Evolutionary conservation across 1,140 invertebrate species (phyloP), one percentile per base, ranked within the genome.

Genomic region (Matsumurasca onukii): DNA sequence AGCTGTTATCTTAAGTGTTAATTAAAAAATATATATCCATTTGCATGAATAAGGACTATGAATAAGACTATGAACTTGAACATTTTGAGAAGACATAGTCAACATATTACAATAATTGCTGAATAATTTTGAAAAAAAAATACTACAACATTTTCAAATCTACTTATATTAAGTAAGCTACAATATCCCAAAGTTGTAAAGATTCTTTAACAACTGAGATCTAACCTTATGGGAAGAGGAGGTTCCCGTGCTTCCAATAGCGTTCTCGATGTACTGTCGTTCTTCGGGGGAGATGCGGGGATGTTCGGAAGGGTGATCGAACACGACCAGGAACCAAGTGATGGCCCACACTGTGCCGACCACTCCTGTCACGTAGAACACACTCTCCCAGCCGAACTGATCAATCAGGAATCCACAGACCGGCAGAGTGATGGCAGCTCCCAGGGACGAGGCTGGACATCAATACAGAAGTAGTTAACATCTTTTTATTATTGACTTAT

Each of bases 241-340:
- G n/a, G 51, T 68, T 20, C 17, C n/a, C 48, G 15, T 30, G 55
- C 34, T 63, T 69, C 89, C 88, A 71, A 93, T 87, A 15, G 86
- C 82, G 20, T 85, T 84, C 77, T 92, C 86, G 30, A 98, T 94
- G 76, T 90, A 93, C n/a, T 78, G 75, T 61, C 88, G 81, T 79
- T 98, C 97, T 31, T 90, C 86, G 0, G 84, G 80, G 0, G 87
- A 85, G 72, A 98, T 98, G 59, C 92, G 83, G 1, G 93, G 93
- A 84, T 98, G 95, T 66, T 89, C 81, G 0, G 86, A 86, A 0
- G 96, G 96, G 0, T 89, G 89, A 76, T 98, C 93, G 76, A 88
- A 95, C 3, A 95, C 87, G 20, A 97, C 80, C 0, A 90, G 77
- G 78, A 93, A 91, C 95, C 95, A 98, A 0, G 88, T 76, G 1